Evolutionary conservation across 2,888 invertebrate genomes (phyloP).

Genomic region (Taenaris catops): DNA sequence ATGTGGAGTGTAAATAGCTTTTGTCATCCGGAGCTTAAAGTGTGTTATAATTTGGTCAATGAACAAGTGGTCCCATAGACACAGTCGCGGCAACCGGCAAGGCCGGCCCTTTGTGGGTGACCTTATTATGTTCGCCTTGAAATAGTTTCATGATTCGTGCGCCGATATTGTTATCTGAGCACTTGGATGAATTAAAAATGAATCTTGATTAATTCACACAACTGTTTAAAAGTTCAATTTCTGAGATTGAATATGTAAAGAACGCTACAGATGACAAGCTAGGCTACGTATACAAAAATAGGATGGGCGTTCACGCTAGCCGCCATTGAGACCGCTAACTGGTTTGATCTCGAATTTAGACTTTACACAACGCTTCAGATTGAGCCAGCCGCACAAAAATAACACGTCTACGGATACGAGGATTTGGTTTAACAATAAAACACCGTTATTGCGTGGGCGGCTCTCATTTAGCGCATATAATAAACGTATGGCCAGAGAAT

Average conservation of each 20-base stretch:
- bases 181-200: slow-evolving; percentile 32
- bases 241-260: background rate
- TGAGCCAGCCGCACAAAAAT: slow-evolving; percentile 56
- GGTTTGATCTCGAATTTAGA: slow-evolving; percentile 6
- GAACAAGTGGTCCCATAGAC: slow-evolving; percentile 52
- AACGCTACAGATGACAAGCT: background rate
- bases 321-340: slow-evolving; percentile 3
- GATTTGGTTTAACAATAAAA: slow-evolving; percentile 58
- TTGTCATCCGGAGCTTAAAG: no score
- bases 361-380: slow-evolving; percentile 14
- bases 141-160: slow-evolving; percentile 72
- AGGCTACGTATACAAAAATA: slow-evolving; percentile 1
- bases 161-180: slow-evolving; percentile 52
- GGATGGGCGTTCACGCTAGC: background rate
- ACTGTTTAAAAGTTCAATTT: slow-evolving; percentile 2
- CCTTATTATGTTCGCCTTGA: slow-evolving; percentile 73
- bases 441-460: slow-evolving; percentile 64
- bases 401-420: slow-evolving; percentile 46
- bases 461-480: slow-evolving; percentile 32
- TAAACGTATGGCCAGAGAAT: background rate
- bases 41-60: slow-evolving; percentile 22
- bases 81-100: slow-evolving; percentile 36
- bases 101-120: slow-evolving; percentile 68
- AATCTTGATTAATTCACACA: slow-evolving; percentile 13
- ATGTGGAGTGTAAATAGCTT: no score